These are phyloP conservation scores for Capreolus pygargus DNA, from an alignment of 2,113 vertebrate species.

Conservation along the genomic window DNA sequence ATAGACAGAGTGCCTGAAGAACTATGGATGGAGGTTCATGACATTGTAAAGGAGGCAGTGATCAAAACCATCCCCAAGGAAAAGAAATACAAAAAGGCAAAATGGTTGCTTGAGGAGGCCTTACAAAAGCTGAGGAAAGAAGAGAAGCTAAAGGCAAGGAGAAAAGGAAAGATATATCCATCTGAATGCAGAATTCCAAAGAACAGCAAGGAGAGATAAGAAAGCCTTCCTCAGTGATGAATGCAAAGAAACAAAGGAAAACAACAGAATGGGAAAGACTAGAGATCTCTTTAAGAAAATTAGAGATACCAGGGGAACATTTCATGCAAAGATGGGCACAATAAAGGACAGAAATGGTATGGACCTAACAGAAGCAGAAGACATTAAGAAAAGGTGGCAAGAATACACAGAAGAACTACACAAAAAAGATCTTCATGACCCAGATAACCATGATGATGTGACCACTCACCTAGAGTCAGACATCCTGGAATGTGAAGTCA, in stretches of 20 bases:
- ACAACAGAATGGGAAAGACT: neutral
- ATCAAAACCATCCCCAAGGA: neutral
- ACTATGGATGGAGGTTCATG: neutral
- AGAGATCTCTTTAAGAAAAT: neutral
- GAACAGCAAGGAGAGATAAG: neutral
- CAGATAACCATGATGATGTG: neutral
- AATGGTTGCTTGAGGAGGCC: neutral
- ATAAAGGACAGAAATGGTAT: neutral
- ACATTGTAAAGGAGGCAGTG: neutral
- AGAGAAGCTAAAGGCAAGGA: neutral
- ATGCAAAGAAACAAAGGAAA: neutral
- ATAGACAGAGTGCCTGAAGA: neutral
- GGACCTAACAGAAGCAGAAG: neutral
- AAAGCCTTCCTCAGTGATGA: neutral
- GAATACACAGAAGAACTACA: neutral
- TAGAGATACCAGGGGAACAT: neutral
- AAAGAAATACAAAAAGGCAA: neutral
- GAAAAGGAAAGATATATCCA: neutral
- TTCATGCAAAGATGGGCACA: neutral
- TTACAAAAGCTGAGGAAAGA: neutral
- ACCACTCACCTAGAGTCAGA: neutral
- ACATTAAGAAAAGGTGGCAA: neutral
- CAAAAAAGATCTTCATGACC: neutral
- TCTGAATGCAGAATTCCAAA: neutral
- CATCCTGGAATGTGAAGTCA: neutral